Evolutionary conservation across 2,113 vertebrate genomes (phyloP), one percentile per base, ranked within the genome.

Genomic region (Notarius lentiginosus): DNA sequence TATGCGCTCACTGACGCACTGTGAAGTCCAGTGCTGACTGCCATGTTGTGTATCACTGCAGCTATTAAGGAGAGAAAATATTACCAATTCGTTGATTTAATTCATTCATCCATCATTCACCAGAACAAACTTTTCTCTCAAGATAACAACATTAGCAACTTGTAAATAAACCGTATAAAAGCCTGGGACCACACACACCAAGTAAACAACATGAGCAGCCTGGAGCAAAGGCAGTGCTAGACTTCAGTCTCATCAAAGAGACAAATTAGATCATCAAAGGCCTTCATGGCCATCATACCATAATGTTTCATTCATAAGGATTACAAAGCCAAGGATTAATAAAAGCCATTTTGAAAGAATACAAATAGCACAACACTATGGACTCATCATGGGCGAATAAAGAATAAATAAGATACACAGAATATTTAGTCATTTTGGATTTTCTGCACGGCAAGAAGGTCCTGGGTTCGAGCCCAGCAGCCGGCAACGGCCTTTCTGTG

Each of bases 21-120:
- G 63, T 72, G 30, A 41, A 34, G 47, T 70, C n/a, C 63, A 70
- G 24, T 56, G n/a, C 47, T 56, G 41, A 34, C 82, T 84, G 82
- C 82, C 82, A 70, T 84, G 82, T 84, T 84, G 49, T 84, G 65
- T 56, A 84, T 56, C 58, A 61, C 79, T 61, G 30, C 55, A 61
- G 56, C 10, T 60, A 80, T 58, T 41, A 80, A 41, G 77, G 7
- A 60, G 27, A 41, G 79, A 80, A 60, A 60, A 34, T 60, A 60
- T 30, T 18, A 20, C 47, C 22, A 53, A n/a, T 75, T 27, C 34
- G 70, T 47, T 22, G 18, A 47, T 73, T 73, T 72, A 34, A 72
- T 18, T 6, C 41, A 15, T 41, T 47, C 30, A 41, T 41, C 75
- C 27, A 12, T 7, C 75, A 55, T 55, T 55, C 4, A 80, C 18